Evolutionary conservation across 2,888 invertebrate species (phyloP).

Genomic region (Glomeris marginata): DNA sequence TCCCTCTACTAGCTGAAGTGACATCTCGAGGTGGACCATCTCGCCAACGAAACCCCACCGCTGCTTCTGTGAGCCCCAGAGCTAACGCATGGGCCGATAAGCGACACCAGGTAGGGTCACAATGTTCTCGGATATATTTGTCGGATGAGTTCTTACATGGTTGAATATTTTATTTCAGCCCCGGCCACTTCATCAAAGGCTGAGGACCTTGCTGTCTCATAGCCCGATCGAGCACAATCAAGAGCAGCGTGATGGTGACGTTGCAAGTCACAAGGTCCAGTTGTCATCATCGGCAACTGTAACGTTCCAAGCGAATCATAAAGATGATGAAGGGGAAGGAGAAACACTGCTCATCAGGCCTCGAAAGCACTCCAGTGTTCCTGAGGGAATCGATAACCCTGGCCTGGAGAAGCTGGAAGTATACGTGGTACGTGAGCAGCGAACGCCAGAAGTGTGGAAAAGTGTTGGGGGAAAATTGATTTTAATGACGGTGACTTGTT

Average conservation of each 20-base stretch:
- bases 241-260: not conserved
- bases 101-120: too few species aligned
- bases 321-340: slow-evolving; percentile 4
- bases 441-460: not conserved
- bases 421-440: slow-evolving; percentile 11
- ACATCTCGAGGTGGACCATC: too few species aligned
- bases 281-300: too few species aligned
- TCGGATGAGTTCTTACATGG: too few species aligned
- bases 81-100: too few species aligned
- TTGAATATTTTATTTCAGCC: too few species aligned
- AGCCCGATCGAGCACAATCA: not conserved
- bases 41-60: too few species aligned
- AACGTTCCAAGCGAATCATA: too few species aligned
- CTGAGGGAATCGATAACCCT: slow-evolving; percentile 14
- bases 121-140: too few species aligned
- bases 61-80: too few species aligned
- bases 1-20: too few species aligned
- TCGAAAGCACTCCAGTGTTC: slow-evolving; percentile 9
- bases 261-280: too few species aligned
- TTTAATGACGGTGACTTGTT: not conserved
- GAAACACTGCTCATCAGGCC: slow-evolving; percentile 13
- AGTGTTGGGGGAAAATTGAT: not conserved
- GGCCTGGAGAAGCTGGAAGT: slow-evolving; percentile 8
- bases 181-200: not conserved
- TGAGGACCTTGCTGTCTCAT: not conserved